Conservation (phyloP, 2,113 vertebrate genomes). For the Alouatta palliata region DNA sequence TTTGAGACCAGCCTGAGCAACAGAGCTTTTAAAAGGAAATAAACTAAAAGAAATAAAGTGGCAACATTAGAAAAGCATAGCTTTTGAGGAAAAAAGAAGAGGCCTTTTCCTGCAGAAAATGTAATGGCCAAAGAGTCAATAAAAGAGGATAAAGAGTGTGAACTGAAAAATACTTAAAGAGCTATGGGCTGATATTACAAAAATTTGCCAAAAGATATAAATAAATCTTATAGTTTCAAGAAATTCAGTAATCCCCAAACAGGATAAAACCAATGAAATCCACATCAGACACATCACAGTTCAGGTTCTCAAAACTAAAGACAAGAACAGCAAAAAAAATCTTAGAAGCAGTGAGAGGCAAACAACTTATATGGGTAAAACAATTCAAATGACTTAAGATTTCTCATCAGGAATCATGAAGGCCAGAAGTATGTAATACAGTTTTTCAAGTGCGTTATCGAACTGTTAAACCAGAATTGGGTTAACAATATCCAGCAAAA, state of each 20-base stretch:
- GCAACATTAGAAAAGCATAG: not conserved
- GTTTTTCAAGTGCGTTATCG: not conserved
- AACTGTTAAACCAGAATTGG: not conserved
- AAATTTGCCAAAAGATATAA: not conserved
- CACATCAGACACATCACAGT: not conserved
- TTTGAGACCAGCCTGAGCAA: too few species aligned
- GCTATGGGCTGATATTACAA: not conserved
- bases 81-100: not conserved
- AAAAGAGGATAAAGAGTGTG: not conserved
- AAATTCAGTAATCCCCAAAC: not conserved
- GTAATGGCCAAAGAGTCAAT: not conserved
- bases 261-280: not conserved
- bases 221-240: not conserved
- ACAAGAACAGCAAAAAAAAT: not conserved
- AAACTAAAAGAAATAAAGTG: not conserved
- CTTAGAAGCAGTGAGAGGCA: not conserved
- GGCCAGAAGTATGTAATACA: not conserved
- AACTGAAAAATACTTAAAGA: not conserved
- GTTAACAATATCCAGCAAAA: not conserved
- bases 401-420: not conserved
- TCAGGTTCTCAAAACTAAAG: not conserved
- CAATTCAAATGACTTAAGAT: not conserved
- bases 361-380: not conserved
- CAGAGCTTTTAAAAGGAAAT: too few species aligned
- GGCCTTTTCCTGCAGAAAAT: not conserved